These are phyloP conservation scores for Drosophila mimetica DNA, from an alignment of 2,888 invertebrate species.

Conservation along the genomic window DNA sequence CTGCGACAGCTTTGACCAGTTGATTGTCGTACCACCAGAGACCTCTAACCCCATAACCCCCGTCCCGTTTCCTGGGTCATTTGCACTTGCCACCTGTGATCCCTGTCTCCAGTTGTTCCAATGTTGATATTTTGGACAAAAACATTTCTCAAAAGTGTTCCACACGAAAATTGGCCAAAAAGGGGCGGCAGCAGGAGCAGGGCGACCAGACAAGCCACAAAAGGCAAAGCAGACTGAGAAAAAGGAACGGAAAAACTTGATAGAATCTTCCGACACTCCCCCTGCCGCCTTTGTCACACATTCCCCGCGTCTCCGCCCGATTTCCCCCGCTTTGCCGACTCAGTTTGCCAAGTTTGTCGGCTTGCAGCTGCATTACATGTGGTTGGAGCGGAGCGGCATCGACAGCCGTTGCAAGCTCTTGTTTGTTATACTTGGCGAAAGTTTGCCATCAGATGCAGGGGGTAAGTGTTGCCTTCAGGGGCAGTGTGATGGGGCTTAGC, in stretches of 20 bases:
- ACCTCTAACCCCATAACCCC: not conserved
- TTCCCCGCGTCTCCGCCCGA: not conserved
- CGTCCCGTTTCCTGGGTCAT: conserved; percentile 11
- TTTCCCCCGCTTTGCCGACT: conserved; percentile 12
- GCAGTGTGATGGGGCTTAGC: conserved; percentile 13
- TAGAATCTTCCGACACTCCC: conserved; percentile 45
- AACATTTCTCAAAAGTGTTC: conserved; percentile 58
- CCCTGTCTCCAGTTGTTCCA: conserved; percentile 44
- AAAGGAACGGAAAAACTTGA: conserved; percentile 49
- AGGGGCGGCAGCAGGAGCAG: not conserved
- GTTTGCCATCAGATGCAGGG: conserved; percentile 31
- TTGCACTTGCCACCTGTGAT: conserved; percentile 46
- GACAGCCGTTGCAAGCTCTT: conserved; percentile 59
- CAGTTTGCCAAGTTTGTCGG: conserved; percentile 60
- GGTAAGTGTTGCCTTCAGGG: not conserved
- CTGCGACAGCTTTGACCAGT: conserved; percentile 47
- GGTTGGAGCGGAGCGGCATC: conserved; percentile 52
- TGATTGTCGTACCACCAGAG: conserved; percentile 27
- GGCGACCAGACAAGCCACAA: conserved; percentile 37
- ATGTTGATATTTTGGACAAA: conserved; percentile 60
- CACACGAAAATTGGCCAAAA: conserved; percentile 45
- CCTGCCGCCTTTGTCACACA: conserved; percentile 20
- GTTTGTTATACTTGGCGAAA: conserved; percentile 45
- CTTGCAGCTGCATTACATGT: conserved; percentile 67
- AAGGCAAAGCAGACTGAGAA: conserved; percentile 15